Base-by-base conservation (phyloP, 2,888 invertebrate genomes). In the Pocota personata region DNA sequence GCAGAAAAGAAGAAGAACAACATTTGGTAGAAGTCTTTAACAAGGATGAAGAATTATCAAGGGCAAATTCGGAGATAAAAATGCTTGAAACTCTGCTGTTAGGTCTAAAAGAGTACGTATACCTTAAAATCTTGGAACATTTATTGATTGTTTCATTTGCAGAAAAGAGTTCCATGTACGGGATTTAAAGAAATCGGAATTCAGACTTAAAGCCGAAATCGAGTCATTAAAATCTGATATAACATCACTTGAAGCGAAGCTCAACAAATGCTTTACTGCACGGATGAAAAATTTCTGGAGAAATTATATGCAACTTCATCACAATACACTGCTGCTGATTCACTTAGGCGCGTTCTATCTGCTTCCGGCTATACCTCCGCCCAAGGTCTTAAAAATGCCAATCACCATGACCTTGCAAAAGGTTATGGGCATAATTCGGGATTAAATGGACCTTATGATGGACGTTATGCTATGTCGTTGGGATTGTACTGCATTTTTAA, bases 311-410 rank as follows among this genome's bases (percentile, higher is more conserved):
- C 16, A 77, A 0, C 90, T 89, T 21, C 90, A 90, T 32, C 83
- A 82, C 10, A 87, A 89, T 50, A 90, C 90, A 1, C 88, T 89
- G 30, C 87, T 89, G 2, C 83, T 91, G 62, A 67, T 91, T 16
- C 91, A 92, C 87, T 89, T 90, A 78, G 84, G 91, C 5, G 89
- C 89, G 14, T 90, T 88, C 72, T 91, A 88, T 52, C 87, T 90
- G 69, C 82, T 92, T 3, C 91, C 91, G 0, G 91, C 89, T n/a
- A 88, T 90, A 2, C 89, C 89, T 1, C 89, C 91, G 1, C 89
- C 90, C 3, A 88, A 88, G 24, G 69, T 88, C 0, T 10, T 64
- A 4, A 52, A 24, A 8, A 60, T 80, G 40, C 80, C 86, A 0
- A 62, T 64, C 16, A 64, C 35, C 5, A 8, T 80, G 0, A 60